Base-by-base conservation (phyloP, 2,888 invertebrate genomes). In the Metopia argyrocephala region DNA sequence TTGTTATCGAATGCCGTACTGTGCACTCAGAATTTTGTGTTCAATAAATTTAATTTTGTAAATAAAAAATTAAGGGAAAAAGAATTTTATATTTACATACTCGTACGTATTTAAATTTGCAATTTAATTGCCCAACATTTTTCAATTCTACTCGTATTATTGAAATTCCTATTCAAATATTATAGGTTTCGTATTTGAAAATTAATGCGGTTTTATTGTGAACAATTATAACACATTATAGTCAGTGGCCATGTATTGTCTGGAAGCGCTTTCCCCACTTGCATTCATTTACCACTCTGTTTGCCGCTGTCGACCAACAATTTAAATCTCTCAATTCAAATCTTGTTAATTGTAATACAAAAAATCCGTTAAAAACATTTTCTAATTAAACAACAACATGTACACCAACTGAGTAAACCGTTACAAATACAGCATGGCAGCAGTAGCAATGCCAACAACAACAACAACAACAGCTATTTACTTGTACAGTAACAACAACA, bases 361-460 rank as follows among this genome's bases (percentile, higher is more conserved):
- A 81, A 81, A 81, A 78, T 66, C 81, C 81, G 81, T 81, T 81
- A 78, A 81, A 78, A 81, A 81, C 78, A 81, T 78, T 81, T 81
- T 78, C 81, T 81, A 81, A 81, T 81, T 81, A 81, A 81, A 81
- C 78, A 81, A 73, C 71, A 73, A 73, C 71, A 73, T 78, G 78
- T 78, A 66, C 59, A 70, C 70, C 70, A 76, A 68, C 54, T 50
- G 50, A 18, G 65, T 54, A 57, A 75, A 52, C 21, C 62, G 65
- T 46, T 50, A 73, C 71, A 71, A 76, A 76, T 76, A 20, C 27
- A 12, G 20, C 38, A 46, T n/a, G n/a, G 59, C 68, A 79, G 76
- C 76, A 76, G 28, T 69, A 75, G 45, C 15, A 38, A 38, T 15
- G 2, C 12, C 15, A 12, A 38, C 50, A 23, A 38, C 25, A 18